These are phyloP conservation scores for Latheticus oryzae DNA, from an alignment of 2,888 invertebrate species.

Conservation along the genomic window DNA sequence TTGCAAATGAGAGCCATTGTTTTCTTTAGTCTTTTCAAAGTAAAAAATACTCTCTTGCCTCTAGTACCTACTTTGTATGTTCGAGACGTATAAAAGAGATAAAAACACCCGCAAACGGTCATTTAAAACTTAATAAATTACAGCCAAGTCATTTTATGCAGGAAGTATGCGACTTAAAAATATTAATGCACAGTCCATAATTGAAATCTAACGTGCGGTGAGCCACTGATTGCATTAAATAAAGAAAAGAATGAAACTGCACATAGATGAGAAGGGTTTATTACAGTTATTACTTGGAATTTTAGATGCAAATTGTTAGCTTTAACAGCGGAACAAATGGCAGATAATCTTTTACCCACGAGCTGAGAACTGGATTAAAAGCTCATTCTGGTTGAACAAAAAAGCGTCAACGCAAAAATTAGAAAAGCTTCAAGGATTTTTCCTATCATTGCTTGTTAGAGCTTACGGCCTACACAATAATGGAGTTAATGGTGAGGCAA, in stretches of 20 bases:
- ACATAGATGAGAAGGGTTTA: constrained; percentile 23
- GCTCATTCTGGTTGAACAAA: constrained; percentile 9
- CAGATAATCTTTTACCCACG: constrained; percentile 29
- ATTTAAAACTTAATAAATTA: constrained; percentile 30
- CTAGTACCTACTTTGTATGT: constrained; percentile 18
- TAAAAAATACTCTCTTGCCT: constrained; percentile 9
- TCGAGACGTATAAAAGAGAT: constrained; percentile 14
- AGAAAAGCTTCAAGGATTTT: constrained; percentile 17
- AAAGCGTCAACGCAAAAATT: constrained; percentile 17
- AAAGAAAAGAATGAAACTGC: constrained; percentile 27
- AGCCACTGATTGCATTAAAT: constrained; percentile 16
- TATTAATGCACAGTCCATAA: constrained; percentile 14
- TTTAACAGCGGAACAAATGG: constrained; percentile 20
- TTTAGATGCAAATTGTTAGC: constrained; percentile 26
- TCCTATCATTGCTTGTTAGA: constrained; percentile 6
- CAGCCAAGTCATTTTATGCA: constrained; percentile 21
- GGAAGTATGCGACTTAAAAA: constrained; percentile 30
- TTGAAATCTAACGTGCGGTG: constrained; percentile 25
- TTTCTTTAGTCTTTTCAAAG: constrained; percentile 7
- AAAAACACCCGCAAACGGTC: constrained; percentile 19
- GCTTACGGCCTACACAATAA: background rate
- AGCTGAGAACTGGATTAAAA: constrained; percentile 27
- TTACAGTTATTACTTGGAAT: constrained; percentile 26
- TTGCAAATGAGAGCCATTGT: constrained; percentile 11
- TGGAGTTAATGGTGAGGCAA: too few relatives aligned